These are phyloP conservation scores for Phenganax subtilis DNA, from an alignment of 92 coral and sea anemone species.

Conservation along the genomic window DNA sequence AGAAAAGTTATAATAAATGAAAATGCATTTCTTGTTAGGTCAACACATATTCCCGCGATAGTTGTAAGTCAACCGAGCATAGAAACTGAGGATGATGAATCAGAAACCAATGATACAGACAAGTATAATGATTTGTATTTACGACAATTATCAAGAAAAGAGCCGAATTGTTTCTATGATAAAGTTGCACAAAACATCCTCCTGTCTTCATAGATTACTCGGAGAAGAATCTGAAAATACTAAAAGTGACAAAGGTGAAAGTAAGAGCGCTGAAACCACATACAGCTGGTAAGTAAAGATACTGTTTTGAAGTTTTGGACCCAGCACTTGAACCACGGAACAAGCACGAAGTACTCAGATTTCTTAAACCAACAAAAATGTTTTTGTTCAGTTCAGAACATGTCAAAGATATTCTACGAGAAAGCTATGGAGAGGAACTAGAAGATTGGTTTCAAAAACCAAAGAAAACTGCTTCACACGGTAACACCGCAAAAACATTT, in stretches of 20 bases:
- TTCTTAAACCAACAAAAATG: background rate
- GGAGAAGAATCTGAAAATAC: slow-evolving; percentile 27
- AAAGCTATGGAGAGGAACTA: slow-evolving; percentile 63
- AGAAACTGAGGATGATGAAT: slow-evolving; percentile 48
- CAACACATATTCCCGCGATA: slow-evolving; percentile 58
- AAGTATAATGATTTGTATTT: background rate
- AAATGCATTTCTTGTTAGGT: slow-evolving; percentile 22
- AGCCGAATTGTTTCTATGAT: no score
- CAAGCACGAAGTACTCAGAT: background rate
- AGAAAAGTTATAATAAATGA: slow-evolving; percentile 23
- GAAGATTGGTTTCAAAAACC: slow-evolving; percentile 32
- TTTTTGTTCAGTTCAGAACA: slow-evolving; percentile 53
- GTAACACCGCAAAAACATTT: background rate
- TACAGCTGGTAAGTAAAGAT: slow-evolving; percentile 54
- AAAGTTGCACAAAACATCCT: background rate
- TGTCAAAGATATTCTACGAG: slow-evolving; percentile 64
- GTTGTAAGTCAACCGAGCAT: slow-evolving; percentile 68
- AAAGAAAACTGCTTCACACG: slow-evolving; percentile 19
- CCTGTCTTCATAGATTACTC: slow-evolving; percentile 17
- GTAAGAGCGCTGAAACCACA: slow-evolving; percentile 48
- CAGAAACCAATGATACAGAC: slow-evolving; percentile 30
- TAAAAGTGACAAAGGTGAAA: slow-evolving; percentile 56
- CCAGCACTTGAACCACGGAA: background rate
- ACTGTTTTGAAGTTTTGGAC: background rate
- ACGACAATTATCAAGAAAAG: no score